These are phyloP conservation scores for Baryphthengus martii DNA, from an alignment of 2,113 vertebrate genomes.

Conservation along the genomic window DNA sequence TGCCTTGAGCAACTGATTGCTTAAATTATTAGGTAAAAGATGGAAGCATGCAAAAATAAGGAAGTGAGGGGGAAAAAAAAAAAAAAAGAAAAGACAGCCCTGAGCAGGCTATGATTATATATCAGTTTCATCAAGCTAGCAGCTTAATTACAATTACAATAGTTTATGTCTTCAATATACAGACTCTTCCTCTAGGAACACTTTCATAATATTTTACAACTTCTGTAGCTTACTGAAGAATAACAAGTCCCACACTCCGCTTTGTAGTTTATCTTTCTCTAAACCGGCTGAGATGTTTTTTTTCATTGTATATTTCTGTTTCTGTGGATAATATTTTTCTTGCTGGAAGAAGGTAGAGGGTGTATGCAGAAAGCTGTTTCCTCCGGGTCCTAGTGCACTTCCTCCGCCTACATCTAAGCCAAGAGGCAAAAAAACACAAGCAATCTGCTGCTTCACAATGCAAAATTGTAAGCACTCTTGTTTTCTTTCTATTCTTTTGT, in stretches of 20 bases:
- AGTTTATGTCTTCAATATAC: neutral
- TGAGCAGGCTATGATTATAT: neutral
- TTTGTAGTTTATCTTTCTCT: conserved; percentile 5
- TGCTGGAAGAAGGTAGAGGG: conserved; percentile 3
- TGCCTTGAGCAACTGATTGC: neutral
- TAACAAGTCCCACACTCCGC: neutral
- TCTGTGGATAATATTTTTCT: conserved; percentile 24
- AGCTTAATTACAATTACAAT: neutral
- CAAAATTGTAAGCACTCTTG: neutral
- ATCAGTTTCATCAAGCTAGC: neutral
- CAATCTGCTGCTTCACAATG: neutral
- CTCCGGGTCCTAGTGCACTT: conserved; percentile 4
- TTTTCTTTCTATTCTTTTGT: neutral
- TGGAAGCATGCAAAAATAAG: neutral
- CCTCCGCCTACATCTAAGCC: neutral
- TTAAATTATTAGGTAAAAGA: conserved; percentile 11
- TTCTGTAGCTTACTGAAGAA: neutral
- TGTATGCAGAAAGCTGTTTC: conserved; percentile 21
- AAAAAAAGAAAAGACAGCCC: neutral
- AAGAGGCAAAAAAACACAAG: neutral
- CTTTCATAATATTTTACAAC: neutral
- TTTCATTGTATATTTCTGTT: neutral
- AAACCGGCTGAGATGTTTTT: neutral
- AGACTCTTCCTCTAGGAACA: neutral
- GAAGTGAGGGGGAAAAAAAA: neutral